Percentiles rank a stretch among this genome's conserved stretches.
phyloP scores from a whole-genome alignment of 2,888 invertebrate genomes.

The Aphidius colemani region DNA sequence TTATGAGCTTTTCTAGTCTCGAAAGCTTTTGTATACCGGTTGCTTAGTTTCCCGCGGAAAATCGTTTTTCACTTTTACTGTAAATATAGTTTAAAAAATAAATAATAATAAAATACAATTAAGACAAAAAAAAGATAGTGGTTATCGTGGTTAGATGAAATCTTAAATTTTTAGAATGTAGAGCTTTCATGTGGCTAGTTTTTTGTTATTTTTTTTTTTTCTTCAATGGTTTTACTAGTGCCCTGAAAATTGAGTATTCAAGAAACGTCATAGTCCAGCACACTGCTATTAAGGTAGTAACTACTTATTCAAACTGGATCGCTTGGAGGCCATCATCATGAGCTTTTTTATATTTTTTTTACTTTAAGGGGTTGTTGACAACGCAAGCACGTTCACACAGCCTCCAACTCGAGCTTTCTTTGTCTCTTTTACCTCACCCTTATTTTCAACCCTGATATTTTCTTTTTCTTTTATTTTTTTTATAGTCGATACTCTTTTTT shows the following conservation, averaged over 20 bases:
- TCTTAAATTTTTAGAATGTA: slow-evolving; percentile 25
- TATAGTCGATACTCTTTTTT: not conserved
- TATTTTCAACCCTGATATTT: not conserved
- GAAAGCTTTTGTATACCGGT: not conserved
- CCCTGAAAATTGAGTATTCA: slow-evolving; percentile 50
- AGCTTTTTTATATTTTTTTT: slow-evolving; percentile 8
- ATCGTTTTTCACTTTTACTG: slow-evolving; percentile 9
- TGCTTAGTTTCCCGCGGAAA: not conserved
- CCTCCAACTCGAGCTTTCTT: slow-evolving; percentile 34
- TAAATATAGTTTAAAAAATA: not conserved
- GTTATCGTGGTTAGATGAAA: slow-evolving; percentile 42
- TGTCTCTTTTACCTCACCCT: slow-evolving; percentile 28
- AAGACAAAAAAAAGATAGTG: slow-evolving; percentile 31
- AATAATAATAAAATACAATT: not conserved
- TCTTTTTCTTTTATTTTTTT: slow-evolving; percentile 24
- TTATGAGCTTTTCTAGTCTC: not conserved
- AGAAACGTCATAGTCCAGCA: slow-evolving; percentile 49
- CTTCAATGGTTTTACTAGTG: not conserved
- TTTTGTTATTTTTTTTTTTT: not conserved
- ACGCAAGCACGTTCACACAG: slow-evolving; percentile 48
- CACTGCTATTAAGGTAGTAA: slow-evolving; percentile 53
- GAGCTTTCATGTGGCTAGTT: slow-evolving; percentile 15
- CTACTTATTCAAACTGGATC: slow-evolving; percentile 57
- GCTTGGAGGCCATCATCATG: slow-evolving; percentile 31
- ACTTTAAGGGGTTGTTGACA: slow-evolving; percentile 44